phyloP scores from a whole-genome alignment of 2,888 invertebrate genomes.

The Ichneumon xanthorius region DNA sequence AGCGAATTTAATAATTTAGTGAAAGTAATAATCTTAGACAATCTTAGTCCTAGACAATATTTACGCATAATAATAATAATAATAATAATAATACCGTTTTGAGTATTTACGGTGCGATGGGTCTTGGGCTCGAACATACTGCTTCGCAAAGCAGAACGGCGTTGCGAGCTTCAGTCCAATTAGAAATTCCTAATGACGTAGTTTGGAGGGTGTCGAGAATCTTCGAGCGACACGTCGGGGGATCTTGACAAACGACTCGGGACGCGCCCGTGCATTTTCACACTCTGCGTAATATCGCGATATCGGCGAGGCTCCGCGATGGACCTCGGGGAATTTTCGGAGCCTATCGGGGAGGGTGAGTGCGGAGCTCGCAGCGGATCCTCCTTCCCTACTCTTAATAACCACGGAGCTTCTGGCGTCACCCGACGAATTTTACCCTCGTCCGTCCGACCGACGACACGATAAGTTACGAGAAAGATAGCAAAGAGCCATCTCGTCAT shows the following conservation, averaged over 20 bases:
- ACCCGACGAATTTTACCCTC: conserved; percentile 14
- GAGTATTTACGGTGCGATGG: not conserved
- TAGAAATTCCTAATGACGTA: conserved; percentile 52
- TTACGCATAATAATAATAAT: no score
- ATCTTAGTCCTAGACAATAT: no score
- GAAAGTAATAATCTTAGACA: no score
- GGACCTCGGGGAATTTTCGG: conserved; percentile 47
- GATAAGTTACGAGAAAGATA: conserved; percentile 26
- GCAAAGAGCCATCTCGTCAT: conserved; percentile 3
- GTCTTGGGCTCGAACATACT: not conserved
- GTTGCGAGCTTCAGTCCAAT: conserved; percentile 25
- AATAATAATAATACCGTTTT: conserved; percentile 16
- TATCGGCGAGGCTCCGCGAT: conserved; percentile 28
- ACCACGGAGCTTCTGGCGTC: conserved; percentile 28
- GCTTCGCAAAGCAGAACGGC: conserved; percentile 17
- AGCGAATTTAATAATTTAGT: no score
- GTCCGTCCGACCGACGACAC: conserved; percentile 16
- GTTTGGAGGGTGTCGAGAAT: conserved; percentile 17
- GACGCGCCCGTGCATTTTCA: conserved; percentile 34
- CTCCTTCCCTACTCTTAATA: conserved; percentile 40
- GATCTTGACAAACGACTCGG: conserved; percentile 61
- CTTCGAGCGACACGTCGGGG: conserved; percentile 26
- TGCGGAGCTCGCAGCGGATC: not conserved
- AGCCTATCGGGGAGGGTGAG: conserved; percentile 37
- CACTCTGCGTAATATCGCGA: conserved; percentile 40